Conservation (phyloP, 1,140 invertebrate genomes). For the Drosophila rhopaloa region DNA sequence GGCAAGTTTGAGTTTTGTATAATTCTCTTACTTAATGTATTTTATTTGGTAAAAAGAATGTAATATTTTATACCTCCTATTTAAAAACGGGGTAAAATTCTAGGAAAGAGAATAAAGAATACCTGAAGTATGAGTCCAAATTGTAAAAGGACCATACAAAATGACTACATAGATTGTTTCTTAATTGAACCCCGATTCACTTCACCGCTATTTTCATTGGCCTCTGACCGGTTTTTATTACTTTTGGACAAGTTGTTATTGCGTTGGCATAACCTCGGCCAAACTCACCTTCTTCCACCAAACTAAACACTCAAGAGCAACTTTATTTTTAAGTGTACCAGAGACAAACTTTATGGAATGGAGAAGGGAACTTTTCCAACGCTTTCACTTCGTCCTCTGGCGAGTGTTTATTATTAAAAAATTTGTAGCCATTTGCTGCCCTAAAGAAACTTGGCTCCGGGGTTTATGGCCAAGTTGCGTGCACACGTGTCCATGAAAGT, state of each 20-base stretch:
- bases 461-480: conserved; percentile 61
- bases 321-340: conserved; percentile 73
- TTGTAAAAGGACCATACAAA: background rate
- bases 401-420: conserved; percentile 76
- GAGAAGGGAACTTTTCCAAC: conserved; percentile 49
- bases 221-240: conserved; percentile 33
- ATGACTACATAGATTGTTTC: background rate
- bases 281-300: background rate
- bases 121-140: no score
- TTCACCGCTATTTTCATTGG: background rate
- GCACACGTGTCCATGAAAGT: conserved; percentile 54
- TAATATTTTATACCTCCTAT: no score
- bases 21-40: no score
- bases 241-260: conserved; percentile 34
- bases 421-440: conserved; percentile 68
- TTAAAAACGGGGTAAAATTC: no score
- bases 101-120: background rate
- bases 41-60: background rate
- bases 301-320: conserved; percentile 43
- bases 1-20: no score
- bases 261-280: conserved; percentile 22
- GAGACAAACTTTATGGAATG: conserved; percentile 63
- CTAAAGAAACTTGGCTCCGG: conserved; percentile 50
- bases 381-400: conserved; percentile 10
- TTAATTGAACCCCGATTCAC: conserved; percentile 13